These are phyloP conservation scores for Aptenodytes forsteri DNA, from an alignment of 2,113 vertebrate species.

Conservation along the genomic window DNA sequence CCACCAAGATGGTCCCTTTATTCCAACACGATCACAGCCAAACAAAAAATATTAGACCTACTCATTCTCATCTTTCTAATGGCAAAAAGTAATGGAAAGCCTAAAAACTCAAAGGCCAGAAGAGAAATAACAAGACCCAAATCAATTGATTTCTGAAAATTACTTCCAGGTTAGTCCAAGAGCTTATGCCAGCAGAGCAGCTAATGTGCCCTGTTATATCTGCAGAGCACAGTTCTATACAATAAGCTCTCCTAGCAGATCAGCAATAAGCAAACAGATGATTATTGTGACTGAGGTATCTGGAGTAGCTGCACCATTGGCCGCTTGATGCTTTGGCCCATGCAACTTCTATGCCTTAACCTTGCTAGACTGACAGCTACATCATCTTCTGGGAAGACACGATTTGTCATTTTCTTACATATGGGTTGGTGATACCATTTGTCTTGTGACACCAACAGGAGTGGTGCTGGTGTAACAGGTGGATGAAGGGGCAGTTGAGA, in stretches of 20 bases:
- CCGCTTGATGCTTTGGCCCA: background rate
- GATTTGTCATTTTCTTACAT: background rate
- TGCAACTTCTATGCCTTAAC: background rate
- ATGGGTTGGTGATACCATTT: rapidly evolving
- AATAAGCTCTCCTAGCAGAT: background rate
- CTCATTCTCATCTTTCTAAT: background rate
- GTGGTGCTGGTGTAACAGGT: background rate
- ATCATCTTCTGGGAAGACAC: background rate
- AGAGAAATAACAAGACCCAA: background rate
- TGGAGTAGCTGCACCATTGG: background rate
- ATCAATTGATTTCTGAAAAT: background rate
- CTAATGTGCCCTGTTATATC: background rate
- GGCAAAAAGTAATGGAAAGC: background rate
- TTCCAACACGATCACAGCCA: background rate
- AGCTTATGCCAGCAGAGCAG: background rate
- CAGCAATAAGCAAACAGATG: background rate
- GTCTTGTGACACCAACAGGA: background rate
- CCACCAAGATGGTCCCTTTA: background rate
- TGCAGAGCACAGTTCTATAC: background rate
- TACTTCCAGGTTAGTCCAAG: background rate
- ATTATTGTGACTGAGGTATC: background rate
- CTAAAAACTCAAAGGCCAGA: background rate
- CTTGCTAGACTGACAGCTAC: background rate
- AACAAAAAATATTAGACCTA: background rate
- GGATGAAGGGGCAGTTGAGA: background rate